phyloP scores from a whole-genome alignment of 2,797 vertebrate genomes.

The Huso huso region DNA sequence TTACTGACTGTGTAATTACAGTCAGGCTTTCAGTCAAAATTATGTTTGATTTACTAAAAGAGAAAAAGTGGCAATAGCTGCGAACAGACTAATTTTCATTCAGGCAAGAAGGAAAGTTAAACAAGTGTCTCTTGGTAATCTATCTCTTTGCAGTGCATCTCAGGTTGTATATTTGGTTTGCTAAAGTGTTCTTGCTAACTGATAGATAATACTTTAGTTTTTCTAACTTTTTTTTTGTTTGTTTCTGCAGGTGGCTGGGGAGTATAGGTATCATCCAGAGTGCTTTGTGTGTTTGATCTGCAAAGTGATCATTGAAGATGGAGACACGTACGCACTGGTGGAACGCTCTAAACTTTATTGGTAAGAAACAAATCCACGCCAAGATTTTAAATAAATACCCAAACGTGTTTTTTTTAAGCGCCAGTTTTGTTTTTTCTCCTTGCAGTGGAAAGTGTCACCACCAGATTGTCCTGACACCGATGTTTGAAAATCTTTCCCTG shows the following conservation, averaged over 20 bases:
- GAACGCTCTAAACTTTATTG: constrained; percentile 87
- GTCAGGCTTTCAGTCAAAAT: too few species aligned
- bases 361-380: constrained; percentile 55
- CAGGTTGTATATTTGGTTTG: too few species aligned
- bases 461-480: constrained; percentile 81
- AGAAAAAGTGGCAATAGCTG: too few species aligned
- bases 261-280: constrained; percentile 95
- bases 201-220: too few species aligned
- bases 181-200: too few species aligned
- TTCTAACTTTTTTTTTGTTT: background rate
- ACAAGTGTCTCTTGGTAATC: too few species aligned
- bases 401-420: background rate
- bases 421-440: constrained; percentile 12
- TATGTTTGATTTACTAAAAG: too few species aligned
- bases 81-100: too few species aligned
- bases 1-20: too few species aligned
- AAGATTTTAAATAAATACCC: background rate
- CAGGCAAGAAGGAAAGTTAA: too few species aligned
- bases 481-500: constrained; percentile 81
- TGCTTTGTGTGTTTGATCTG: constrained; percentile 96
- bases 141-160: too few species aligned
- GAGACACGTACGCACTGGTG: constrained; percentile 86
- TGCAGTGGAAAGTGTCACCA: constrained; percentile 89
- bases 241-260: constrained; percentile 79
- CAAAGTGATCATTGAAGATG: constrained; percentile 89